A percentile compares a stretch with the other conserved stretches of the same genome.
These are phyloP conservation scores for Sceloporus tristichus DNA, from an alignment of 2,113 vertebrate species.

Conservation along the genomic window DNA sequence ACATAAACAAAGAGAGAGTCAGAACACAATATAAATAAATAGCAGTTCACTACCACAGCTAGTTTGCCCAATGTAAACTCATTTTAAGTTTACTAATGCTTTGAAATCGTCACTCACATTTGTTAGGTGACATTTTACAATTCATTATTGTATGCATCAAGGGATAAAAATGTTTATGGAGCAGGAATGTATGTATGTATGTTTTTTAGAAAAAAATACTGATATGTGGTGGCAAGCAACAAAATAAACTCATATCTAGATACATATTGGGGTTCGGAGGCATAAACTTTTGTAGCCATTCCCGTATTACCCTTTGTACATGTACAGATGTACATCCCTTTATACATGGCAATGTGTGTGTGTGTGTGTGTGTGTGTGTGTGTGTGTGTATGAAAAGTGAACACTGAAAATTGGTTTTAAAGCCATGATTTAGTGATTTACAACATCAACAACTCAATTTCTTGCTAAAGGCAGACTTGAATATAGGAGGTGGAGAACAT, in stretches of 20 bases:
- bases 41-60: constrained; percentile 49
- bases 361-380: background rate
- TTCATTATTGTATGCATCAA: background rate
- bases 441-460: constrained; percentile 45
- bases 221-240: background rate
- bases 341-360: background rate
- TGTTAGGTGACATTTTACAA: constrained; percentile 15
- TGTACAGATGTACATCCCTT: background rate
- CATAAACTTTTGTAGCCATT: background rate
- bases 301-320: background rate
- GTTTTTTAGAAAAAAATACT: background rate
- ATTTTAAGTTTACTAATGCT: constrained; percentile 22
- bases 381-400: background rate
- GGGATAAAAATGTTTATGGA: background rate
- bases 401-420: background rate
- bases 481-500: constrained; percentile 40
- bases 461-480: constrained; percentile 5
- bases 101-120: constrained; percentile 8
- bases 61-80: constrained; percentile 1
- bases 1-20: constrained; percentile 73
- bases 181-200: background rate
- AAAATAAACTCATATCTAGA: background rate
- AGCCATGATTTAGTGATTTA: constrained; percentile 14
- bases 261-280: background rate
- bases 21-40: constrained; percentile 69